These are phyloP conservation scores for Epistrophella euchroma DNA, from an alignment of 2,888 invertebrate genomes.

Conservation along the genomic window DNA sequence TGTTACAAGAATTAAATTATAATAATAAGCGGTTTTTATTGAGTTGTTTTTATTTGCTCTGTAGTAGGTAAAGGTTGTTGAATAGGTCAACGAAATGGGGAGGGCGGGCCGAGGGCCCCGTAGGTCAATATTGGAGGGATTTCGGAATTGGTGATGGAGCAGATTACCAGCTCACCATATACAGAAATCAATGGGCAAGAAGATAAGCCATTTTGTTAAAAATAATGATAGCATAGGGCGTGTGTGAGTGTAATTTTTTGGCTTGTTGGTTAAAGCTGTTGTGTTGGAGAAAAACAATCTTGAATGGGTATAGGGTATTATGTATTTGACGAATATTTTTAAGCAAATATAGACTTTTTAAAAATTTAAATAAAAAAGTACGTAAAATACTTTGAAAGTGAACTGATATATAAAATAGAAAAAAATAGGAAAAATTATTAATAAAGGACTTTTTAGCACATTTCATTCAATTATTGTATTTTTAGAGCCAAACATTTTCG, in stretches of 20 bases:
- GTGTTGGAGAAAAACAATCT: neutral
- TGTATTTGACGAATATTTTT: neutral
- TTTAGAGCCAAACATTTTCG: no score
- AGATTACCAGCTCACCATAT: constrained; percentile 10
- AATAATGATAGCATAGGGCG: constrained; percentile 32
- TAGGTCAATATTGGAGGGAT: neutral
- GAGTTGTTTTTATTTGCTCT: constrained; percentile 22
- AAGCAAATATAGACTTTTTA: no score
- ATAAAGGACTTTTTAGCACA: neutral
- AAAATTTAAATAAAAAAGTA: no score
- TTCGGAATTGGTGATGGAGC: constrained; percentile 2
- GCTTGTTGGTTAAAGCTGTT: neutral
- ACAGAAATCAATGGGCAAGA: constrained; percentile 34
- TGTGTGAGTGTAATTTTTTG: neutral
- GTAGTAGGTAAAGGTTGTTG: neutral
- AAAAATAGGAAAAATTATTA: neutral
- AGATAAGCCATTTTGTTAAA: constrained; percentile 62
- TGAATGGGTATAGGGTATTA: neutral
- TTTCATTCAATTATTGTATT: neutral
- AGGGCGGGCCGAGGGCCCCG: neutral
- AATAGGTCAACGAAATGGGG: neutral
- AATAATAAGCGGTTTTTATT: constrained; percentile 69
- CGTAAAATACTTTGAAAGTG: no score
- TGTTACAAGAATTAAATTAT: constrained; percentile 63
- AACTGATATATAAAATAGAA: neutral